These are phyloP conservation scores for Drosophila pullipes DNA, from an alignment of 2,888 invertebrate species.

Conservation along the genomic window DNA sequence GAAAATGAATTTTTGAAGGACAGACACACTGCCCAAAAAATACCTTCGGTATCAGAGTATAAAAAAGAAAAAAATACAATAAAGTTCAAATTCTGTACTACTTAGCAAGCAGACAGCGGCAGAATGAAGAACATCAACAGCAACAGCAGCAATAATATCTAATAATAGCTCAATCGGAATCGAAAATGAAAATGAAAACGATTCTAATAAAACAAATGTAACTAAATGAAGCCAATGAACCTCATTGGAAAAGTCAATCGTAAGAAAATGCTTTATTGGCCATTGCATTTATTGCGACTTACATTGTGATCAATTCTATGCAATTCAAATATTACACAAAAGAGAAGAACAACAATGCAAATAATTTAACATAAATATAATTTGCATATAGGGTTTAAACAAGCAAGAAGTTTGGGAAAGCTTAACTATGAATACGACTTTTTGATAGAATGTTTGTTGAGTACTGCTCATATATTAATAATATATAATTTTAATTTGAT, in stretches of 20 bases:
- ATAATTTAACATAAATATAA: background rate
- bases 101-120: background rate
- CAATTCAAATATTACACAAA: background rate
- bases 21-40: background rate
- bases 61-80: no score
- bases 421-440: background rate
- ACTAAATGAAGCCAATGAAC: conserved; percentile 18
- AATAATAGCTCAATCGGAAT: background rate
- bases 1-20: background rate
- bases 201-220: conserved; percentile 22
- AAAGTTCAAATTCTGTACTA: background rate
- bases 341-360: background rate
- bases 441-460: background rate
- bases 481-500: background rate
- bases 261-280: conserved; percentile 22
- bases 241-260: conserved; percentile 37
- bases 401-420: no score
- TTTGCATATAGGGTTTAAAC: no score
- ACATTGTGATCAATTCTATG: conserved; percentile 10
- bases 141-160: no score
- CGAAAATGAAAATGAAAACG: background rate
- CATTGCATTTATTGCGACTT: conserved; percentile 22
- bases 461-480: background rate
- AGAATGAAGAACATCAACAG: background rate
- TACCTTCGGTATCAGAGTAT: background rate